Percentiles rank a stretch among this genome's conserved stretches.
These are phyloP conservation scores for Acrossocheilus fasciatus DNA, from an alignment of 2,797 vertebrate species.

Conservation along the genomic window DNA sequence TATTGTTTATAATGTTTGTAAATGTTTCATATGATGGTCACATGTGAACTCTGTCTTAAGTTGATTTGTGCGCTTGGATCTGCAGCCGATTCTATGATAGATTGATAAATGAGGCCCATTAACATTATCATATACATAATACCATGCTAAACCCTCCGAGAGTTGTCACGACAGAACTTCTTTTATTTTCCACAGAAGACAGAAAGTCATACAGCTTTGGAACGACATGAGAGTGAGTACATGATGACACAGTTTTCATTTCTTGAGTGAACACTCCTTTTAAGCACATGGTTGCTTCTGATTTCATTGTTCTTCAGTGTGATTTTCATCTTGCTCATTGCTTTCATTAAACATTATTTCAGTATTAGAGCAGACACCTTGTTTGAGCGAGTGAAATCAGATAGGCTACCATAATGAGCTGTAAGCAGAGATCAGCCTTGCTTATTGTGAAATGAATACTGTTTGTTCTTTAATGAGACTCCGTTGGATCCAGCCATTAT, in stretches of 20 bases:
- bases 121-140: no score
- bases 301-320: not conserved
- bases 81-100: no score
- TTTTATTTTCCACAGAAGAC: not conserved
- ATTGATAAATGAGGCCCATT: no score
- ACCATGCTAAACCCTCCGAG: no score
- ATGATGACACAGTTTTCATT: not conserved
- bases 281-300: not conserved
- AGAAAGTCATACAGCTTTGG: not conserved
- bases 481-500: conserved; percentile 55
- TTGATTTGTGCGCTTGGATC: no score
- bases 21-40: no score
- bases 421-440: conserved; percentile 16
- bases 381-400: conserved; percentile 4
- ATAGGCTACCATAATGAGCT: conserved; percentile 7
- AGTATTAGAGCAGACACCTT: conserved; percentile 4
- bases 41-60: no score
- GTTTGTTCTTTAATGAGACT: conserved; percentile 17
- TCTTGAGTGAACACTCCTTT: not conserved
- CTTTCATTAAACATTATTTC: conserved; percentile 9
- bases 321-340: not conserved
- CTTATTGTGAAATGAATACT: conserved; percentile 14
- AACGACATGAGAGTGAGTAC: no score
- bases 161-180: not conserved
- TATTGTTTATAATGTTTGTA: no score